Conservation (phyloP, 2,888 invertebrate genomes). For the Oligia strigilis region DNA sequence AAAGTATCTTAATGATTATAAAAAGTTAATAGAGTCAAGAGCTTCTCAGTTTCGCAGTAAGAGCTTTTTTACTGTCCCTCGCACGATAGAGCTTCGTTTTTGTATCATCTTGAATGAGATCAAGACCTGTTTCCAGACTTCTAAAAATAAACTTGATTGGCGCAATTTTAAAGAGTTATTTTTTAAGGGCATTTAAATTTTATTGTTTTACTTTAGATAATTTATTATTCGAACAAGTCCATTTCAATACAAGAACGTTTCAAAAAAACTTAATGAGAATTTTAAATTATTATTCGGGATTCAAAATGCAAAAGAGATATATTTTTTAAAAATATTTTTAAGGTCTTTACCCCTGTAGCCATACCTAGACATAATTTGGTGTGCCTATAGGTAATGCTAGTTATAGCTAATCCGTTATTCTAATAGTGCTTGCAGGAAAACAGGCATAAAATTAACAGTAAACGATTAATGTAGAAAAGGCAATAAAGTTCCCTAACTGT, state of each 20-base stretch:
- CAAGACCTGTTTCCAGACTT: slow-evolving; percentile 45
- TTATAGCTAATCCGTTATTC: slow-evolving; percentile 38
- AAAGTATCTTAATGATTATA: not conserved
- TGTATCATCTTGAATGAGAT: not conserved
- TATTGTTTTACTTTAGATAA: not conserved
- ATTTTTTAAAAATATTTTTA: not conserved
- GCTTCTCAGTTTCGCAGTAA: slow-evolving; percentile 24
- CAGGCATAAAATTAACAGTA: slow-evolving; percentile 48
- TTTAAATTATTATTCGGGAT: not conserved
- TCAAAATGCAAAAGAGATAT: not conserved
- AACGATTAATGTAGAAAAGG: slow-evolving; percentile 34
- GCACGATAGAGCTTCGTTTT: slow-evolving; percentile 25
- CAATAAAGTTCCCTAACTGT: slow-evolving; percentile 52
- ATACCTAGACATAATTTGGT: not conserved
- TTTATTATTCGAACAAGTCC: not conserved
- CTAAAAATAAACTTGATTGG: slow-evolving; percentile 38
- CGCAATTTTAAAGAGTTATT: not conserved
- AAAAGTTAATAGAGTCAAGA: slow-evolving; percentile 4
- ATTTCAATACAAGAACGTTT: not conserved
- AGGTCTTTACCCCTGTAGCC: not conserved
- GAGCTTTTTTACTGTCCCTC: slow-evolving; percentile 28
- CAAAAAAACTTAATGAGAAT: not conserved
- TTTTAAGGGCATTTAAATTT: not conserved
- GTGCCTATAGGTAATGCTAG: not conserved
- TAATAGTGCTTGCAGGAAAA: slow-evolving; percentile 8